phyloP scores from a whole-genome alignment of 2,113 vertebrate species.

The Lethenteron reissneri region DNA sequence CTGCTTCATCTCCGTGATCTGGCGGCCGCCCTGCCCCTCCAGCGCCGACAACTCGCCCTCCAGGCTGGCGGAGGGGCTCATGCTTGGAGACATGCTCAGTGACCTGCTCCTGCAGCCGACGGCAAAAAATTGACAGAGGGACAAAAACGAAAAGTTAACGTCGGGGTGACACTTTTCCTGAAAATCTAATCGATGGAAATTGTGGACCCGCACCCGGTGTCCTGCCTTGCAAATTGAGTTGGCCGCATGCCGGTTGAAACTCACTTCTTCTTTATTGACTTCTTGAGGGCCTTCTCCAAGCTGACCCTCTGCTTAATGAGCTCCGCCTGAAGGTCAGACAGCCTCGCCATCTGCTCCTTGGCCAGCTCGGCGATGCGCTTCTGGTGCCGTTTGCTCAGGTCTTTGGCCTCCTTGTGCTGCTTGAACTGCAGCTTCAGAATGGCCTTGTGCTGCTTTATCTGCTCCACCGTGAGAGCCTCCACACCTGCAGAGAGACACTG shows the following conservation, averaged over 20 bases:
- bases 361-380: slow-evolving; percentile 34
- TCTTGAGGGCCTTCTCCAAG: slow-evolving; percentile 24
- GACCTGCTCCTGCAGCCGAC: too few species aligned
- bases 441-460: slow-evolving; percentile 34
- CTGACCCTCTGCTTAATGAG: slow-evolving; percentile 26
- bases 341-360: slow-evolving; percentile 31
- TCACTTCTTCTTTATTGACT: slow-evolving; percentile 29
- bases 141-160: too few species aligned
- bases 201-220: too few species aligned
- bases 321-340: slow-evolving; percentile 21
- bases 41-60: slow-evolving; percentile 19
- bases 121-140: too few species aligned
- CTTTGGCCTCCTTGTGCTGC: slow-evolving; percentile 44
- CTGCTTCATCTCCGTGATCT: slow-evolving; percentile 26
- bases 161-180: too few species aligned
- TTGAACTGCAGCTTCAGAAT: slow-evolving; percentile 38
- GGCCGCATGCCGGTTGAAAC: background rate
- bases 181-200: too few species aligned
- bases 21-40: slow-evolving; percentile 22
- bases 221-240: too few species aligned
- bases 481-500: slow-evolving; percentile 22
- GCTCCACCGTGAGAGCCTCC: slow-evolving; percentile 23
- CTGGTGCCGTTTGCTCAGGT: slow-evolving; percentile 42
- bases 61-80: background rate
- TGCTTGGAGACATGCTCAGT: too few species aligned